A percentile compares a stretch with the other conserved stretches of the same genome.
Evolutionary conservation across 2,797 vertebrate species (phyloP).

Genomic region (Nannoperca australis): DNA sequence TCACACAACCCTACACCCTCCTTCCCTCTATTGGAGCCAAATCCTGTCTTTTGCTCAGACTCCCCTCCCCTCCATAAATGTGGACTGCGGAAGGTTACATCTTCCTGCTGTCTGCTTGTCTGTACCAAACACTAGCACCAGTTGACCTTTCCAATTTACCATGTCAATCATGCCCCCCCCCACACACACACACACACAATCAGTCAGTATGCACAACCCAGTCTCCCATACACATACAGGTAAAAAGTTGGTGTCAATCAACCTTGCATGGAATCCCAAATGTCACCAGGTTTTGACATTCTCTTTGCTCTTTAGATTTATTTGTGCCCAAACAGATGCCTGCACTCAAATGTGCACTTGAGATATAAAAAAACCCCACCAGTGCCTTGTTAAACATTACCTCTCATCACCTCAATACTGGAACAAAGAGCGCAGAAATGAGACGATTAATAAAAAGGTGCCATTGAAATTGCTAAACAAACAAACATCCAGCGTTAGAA

Average conservation of each 20-base stretch:
- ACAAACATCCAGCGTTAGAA: conserved; percentile 17
- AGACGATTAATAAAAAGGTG: conserved; percentile 19
- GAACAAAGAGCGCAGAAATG: conserved; percentile 27
- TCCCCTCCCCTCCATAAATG: conserved; percentile 20
- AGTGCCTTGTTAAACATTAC: conserved; percentile 45
- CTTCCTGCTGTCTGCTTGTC: conserved; percentile 56
- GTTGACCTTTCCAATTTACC: conserved; percentile 79
- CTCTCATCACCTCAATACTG: conserved; percentile 28
- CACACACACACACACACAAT: conserved; percentile 17
- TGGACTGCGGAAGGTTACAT: conserved; percentile 61
- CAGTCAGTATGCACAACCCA: conserved; percentile 4
- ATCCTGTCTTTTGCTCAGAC: conserved; percentile 17
- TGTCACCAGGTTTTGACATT: conserved; percentile 69
- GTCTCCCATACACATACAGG: conserved; percentile 40
- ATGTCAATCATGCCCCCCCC: conserved; percentile 66
- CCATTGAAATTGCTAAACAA: conserved; percentile 27
- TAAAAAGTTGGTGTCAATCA: conserved; percentile 68
- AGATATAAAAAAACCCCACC: conserved; percentile 18
- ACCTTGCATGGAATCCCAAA: conserved; percentile 54
- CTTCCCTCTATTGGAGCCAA: background rate
- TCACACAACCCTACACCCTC: background rate
- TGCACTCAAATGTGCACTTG: conserved; percentile 24
- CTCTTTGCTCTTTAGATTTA: conserved; percentile 38
- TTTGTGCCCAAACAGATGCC: conserved; percentile 36
- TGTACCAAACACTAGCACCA: conserved; percentile 44